Evolutionary conservation across 2,113 vertebrate species (phyloP).

Genomic region (Numida meleagris): DNA sequence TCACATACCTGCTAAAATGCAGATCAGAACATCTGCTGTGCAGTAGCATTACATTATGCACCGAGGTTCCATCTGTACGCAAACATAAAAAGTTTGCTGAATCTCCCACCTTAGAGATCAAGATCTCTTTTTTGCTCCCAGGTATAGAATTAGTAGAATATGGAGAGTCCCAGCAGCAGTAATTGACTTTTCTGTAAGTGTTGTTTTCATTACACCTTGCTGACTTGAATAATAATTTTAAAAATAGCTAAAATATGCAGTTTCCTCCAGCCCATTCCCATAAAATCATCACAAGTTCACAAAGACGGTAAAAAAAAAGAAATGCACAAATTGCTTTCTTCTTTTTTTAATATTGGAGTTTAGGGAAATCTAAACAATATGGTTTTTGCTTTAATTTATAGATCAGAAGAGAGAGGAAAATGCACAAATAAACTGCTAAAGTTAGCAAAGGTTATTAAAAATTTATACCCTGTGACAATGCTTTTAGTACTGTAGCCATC

Average conservation of each 20-base stretch:
- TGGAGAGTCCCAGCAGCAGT: not conserved
- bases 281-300: not conserved
- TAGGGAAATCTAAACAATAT: not conserved
- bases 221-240: conserved; percentile 12
- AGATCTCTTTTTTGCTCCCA: conserved; percentile 9
- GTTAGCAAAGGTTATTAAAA: conserved; percentile 49
- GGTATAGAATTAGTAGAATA: not conserved
- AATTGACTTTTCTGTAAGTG: not conserved
- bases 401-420: not conserved
- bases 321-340: not conserved
- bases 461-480: not conserved
- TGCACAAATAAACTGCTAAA: not conserved
- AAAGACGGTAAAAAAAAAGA: not conserved
- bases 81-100: not conserved
- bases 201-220: not conserved
- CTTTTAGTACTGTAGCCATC: conserved; percentile 31
- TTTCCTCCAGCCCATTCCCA: not conserved
- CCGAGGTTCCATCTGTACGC: not conserved
- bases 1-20: not conserved
- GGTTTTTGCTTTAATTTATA: not conserved
- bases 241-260: not conserved
- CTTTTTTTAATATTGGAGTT: not conserved
- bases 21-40: not conserved
- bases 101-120: not conserved
- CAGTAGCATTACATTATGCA: not conserved